A percentile compares a stretch with the other conserved stretches of the same genome.
phyloP scores from a whole-genome alignment of 2,888 invertebrate genomes.

The Ashinkailepas kermadecensis region DNA sequence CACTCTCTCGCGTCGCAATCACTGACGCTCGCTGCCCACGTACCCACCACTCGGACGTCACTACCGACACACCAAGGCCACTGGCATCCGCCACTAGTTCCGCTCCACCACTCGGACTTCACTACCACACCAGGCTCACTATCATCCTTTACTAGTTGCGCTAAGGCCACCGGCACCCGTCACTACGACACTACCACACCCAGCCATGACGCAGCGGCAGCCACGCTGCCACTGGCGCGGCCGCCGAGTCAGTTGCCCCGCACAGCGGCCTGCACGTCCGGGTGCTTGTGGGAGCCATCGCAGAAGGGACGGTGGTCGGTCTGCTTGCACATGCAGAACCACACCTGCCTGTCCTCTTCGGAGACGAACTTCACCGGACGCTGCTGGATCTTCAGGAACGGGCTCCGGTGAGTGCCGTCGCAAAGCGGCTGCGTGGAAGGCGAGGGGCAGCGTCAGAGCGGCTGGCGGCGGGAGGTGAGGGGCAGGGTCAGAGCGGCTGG shows the following conservation, averaged over 20 bases:
- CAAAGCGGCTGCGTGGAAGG: conserved; percentile 66
- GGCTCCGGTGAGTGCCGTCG: conserved; percentile 80
- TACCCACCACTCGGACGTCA: too few relatives aligned
- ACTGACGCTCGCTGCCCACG: too few relatives aligned
- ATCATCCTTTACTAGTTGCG: background rate
- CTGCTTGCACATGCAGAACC: conserved; percentile 98
- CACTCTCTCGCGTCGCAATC: too few relatives aligned
- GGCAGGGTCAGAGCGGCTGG: too few relatives aligned
- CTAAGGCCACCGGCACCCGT: background rate
- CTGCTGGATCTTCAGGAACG: conserved; percentile 62
- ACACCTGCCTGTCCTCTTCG: conserved; percentile 79
- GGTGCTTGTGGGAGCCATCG: conserved; percentile 83
- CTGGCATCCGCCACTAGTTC: too few relatives aligned
- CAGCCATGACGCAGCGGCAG: background rate
- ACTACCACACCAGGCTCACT: background rate
- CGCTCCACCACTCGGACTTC: too few relatives aligned
- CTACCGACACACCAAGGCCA: too few relatives aligned
- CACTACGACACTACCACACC: background rate
- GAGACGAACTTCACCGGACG: conserved; percentile 77
- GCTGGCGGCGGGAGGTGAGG: too few relatives aligned
- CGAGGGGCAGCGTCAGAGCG: background rate
- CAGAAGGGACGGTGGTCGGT: conserved; percentile 89
- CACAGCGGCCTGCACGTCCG: conserved; percentile 53
- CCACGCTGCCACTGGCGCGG: background rate
- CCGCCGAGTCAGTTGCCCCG: conserved; percentile 9